Evolutionary conservation across 2,888 invertebrate genomes (phyloP).

Genomic region (Himalopsyche japonica): DNA sequence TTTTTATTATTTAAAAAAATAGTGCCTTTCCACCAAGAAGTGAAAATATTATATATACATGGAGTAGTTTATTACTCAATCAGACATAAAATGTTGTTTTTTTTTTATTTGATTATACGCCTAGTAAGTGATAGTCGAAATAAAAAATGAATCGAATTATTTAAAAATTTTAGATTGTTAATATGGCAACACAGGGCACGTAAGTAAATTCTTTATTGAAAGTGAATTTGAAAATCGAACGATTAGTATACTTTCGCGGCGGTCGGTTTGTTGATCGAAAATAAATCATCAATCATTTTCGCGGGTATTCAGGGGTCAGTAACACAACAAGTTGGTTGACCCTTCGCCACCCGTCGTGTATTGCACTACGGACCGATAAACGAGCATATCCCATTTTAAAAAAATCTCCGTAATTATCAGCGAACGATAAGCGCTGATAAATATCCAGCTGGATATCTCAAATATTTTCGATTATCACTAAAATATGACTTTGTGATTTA

Average conservation of each 20-base stretch:
- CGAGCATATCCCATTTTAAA: background rate
- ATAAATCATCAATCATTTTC: background rate
- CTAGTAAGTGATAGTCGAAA: background rate
- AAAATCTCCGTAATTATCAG: background rate
- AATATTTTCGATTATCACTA: background rate
- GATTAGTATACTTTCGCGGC: background rate
- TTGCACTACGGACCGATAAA: no score
- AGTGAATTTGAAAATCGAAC: background rate
- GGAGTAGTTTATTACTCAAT: no score
- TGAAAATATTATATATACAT: no score
- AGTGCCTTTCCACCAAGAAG: no score
- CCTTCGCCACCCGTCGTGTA: no score
- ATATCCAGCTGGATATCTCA: background rate
- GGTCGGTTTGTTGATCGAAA: background rate
- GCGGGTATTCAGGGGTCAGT: no score
- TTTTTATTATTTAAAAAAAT: no score
- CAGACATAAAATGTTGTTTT: no score
- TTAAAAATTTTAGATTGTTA: background rate
- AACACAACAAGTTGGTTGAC: no score
- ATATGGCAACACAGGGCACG: background rate
- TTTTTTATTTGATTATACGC: background rate
- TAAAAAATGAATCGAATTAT: background rate
- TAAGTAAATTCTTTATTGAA: background rate
- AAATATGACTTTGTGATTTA: no score
- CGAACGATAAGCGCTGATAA: background rate